Evolutionary conservation across 1,140 invertebrate species (phyloP).

Genomic region (Drosophila parvula): DNA sequence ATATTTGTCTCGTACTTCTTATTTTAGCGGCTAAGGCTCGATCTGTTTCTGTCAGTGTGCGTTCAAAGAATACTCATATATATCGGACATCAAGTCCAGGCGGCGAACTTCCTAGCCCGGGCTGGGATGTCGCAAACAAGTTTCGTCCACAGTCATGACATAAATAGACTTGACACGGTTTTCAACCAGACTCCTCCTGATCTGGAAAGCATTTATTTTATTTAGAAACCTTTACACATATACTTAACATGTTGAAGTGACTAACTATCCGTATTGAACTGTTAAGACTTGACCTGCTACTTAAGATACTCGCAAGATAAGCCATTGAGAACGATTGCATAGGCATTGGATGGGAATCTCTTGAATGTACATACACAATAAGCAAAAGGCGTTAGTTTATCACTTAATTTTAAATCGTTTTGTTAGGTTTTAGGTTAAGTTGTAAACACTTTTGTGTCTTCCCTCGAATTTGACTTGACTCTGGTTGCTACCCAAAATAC

Average conservation of each 20-base stretch:
- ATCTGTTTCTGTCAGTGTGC: constrained; percentile 1
- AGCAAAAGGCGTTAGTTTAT: constrained; percentile 41
- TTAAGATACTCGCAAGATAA: constrained; percentile 52
- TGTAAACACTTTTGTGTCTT: constrained; percentile 56
- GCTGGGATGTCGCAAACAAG: constrained; percentile 27
- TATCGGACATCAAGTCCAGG: constrained; percentile 4
- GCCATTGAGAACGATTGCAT: constrained; percentile 16
- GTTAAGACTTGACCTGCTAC: constrained; percentile 53
- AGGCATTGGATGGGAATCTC: constrained; percentile 8
- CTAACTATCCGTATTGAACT: constrained; percentile 25
- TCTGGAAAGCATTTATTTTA: constrained; percentile 58
- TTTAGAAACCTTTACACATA: constrained; percentile 19
- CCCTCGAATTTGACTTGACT: constrained; percentile 39
- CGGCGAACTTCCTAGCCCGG: not conserved
- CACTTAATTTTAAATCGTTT: constrained; percentile 29
- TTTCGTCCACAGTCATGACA: constrained; percentile 55
- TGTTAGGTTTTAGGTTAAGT: constrained; percentile 43
- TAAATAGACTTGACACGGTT: constrained; percentile 55
- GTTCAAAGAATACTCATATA: constrained; percentile 4
- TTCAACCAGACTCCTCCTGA: constrained; percentile 34
- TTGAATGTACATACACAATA: constrained; percentile 32
- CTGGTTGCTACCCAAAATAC: constrained; percentile 42
- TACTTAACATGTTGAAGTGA: constrained; percentile 40
- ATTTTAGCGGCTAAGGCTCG: constrained; percentile 8
- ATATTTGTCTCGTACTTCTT: not conserved